Evolutionary conservation across 2,888 invertebrate species (phyloP), one percentile per base, ranked within the genome.

Genomic region (Macrophya annulata): DNA sequence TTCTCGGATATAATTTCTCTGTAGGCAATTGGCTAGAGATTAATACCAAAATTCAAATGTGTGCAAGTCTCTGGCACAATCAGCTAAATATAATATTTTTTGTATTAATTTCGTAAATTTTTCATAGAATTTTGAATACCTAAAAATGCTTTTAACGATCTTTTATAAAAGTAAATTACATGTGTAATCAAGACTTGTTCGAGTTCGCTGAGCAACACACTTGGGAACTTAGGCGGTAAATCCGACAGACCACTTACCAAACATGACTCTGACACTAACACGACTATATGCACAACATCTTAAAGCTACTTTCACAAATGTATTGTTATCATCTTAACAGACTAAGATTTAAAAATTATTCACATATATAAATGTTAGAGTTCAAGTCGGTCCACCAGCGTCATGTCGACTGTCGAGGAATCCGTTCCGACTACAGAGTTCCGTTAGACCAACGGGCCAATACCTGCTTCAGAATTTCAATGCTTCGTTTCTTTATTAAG

Each of bases 401-500:
- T 62, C 59, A 43, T 65, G 40, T 12, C 65, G 48, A 83, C 83
- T 83, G 83, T 83, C 83, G 48, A 51, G 51, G 68, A 37, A 68
- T 68, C 48, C 40, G 83, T 45, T 83, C 12, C 48, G 48, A 51
- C 83, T 68, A 31, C 83, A 62, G 89, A 88, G 90, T 90, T 86
- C 91, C 91, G 91, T 92, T 92, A 92, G 84, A 77, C 86, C 85
- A 85, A 55, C 85, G 88, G 85, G 85, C 91, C 91, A 92, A 91
- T 91, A 88, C 68, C 83, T 4, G 51, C 83, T 51, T 68, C 40
- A 51, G 83, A 83, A 83, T 83, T 68, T 83, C 25, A 83, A 83
- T 83, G 48, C 71, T 59, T 40, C 31, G 43, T 68, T 71, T 83
- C 83, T 68, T 68, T 68, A 71, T 51, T 8, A 71, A 48, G 68